Evolutionary conservation across 1,140 invertebrate species (phyloP).

Genomic region (Drosophila kohkoa): DNA sequence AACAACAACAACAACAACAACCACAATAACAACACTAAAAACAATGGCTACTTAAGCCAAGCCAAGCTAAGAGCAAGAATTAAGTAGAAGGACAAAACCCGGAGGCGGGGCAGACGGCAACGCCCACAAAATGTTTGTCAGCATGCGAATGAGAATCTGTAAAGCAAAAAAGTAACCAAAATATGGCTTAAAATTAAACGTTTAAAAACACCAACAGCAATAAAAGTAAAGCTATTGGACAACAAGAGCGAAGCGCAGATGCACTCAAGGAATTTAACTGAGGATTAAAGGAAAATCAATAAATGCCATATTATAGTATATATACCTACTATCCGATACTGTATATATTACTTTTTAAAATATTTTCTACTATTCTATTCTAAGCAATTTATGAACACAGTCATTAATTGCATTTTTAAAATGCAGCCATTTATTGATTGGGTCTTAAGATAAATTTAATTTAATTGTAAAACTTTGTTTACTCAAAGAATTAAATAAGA

Average conservation of each 20-base stretch:
- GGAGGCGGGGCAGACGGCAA: neutral
- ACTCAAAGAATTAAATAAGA: no score
- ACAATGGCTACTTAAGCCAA: conserved; percentile 76
- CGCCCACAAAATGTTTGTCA: conserved; percentile 27
- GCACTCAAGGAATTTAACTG: conserved; percentile 9
- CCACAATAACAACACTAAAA: conserved; percentile 60
- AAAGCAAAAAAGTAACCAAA: conserved; percentile 37
- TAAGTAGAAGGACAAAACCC: no score
- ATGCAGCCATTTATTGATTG: no score
- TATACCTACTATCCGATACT: no score
- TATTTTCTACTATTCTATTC: no score
- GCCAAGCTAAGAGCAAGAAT: conserved; percentile 3
- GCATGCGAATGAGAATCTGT: neutral
- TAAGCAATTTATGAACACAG: no score
- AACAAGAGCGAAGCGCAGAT: conserved; percentile 15
- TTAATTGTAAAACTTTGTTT: no score
- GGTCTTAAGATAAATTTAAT: no score
- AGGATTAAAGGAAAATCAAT: neutral
- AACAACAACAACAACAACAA: conserved; percentile 46
- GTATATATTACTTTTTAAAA: no score
- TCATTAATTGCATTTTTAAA: no score
- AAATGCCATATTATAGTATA: no score
- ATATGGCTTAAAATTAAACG: conserved; percentile 63
- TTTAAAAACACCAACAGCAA: conserved; percentile 42
- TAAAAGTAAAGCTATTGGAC: neutral